Conservation (phyloP, 2,113 vertebrate species). For the Rhizomys pruinosus region DNA sequence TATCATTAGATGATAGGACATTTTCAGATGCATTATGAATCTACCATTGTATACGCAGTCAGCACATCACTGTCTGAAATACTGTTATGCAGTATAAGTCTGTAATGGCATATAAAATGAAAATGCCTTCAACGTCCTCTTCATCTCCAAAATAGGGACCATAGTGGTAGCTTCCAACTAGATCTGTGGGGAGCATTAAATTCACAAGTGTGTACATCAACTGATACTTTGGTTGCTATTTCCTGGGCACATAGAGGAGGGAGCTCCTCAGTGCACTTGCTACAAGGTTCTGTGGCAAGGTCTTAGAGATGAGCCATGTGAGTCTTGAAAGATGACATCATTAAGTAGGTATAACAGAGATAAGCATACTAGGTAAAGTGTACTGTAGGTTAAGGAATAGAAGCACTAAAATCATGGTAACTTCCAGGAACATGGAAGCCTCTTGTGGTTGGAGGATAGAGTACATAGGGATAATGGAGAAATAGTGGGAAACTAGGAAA, state of each 20-base stretch:
- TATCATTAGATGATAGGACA: not conserved
- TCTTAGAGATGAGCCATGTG: not conserved
- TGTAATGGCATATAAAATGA: not conserved
- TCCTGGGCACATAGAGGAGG: not conserved
- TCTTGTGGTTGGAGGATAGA: not conserved
- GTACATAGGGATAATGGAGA: not conserved
- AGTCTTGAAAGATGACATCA: slow-evolving; percentile 16
- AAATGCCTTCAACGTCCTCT: not conserved
- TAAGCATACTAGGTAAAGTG: too few species aligned
- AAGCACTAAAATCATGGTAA: not conserved
- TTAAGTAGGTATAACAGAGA: not conserved
- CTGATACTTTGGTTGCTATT: slow-evolving; percentile 27
- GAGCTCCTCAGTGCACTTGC: not conserved
- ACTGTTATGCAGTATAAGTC: not conserved
- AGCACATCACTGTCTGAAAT: not conserved
- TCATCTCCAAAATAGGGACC: slow-evolving; percentile 39
- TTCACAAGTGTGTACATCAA: not conserved
- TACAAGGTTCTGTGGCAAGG: not conserved
- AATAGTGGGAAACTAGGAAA: not conserved
- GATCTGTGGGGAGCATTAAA: slow-evolving; percentile 14
- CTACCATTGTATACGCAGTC: not conserved
- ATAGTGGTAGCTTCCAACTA: not conserved
- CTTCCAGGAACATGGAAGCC: not conserved
- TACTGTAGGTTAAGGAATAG: not conserved
- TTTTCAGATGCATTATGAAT: not conserved